Conservation (phyloP, 2,113 vertebrate species). For the Tamias sibiricus region DNA sequence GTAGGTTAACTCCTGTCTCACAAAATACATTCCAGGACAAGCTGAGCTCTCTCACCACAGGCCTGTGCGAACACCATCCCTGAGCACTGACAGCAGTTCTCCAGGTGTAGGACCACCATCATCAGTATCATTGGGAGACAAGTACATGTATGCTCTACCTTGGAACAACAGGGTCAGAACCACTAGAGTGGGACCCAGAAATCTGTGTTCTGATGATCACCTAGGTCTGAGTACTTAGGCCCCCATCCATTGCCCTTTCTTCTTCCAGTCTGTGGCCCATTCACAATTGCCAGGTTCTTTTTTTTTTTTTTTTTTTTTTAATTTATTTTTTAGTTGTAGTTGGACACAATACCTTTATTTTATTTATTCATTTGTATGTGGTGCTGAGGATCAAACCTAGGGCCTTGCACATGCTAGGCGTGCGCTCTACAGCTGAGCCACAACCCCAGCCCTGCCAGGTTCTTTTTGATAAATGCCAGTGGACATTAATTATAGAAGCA, state of each 20-base stretch:
- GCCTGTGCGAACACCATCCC: too few species aligned
- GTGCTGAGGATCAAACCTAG: too few species aligned
- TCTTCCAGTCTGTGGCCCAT: background rate
- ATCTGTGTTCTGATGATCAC: background rate
- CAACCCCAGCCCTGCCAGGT: too few species aligned
- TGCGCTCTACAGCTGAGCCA: too few species aligned
- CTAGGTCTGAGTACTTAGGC: background rate
- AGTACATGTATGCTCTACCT: background rate
- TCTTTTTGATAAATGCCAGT: background rate
- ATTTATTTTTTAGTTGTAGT: too few species aligned
- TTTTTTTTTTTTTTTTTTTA: constrained; percentile 16
- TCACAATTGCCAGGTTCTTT: background rate
- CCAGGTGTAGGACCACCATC: background rate
- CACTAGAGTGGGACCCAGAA: background rate
- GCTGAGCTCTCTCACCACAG: background rate
- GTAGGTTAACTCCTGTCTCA: background rate
- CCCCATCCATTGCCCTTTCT: background rate
- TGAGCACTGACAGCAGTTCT: background rate
- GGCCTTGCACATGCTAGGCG: too few species aligned
- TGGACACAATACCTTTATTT: too few species aligned
- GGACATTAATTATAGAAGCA: background rate
- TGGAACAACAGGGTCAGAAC: background rate
- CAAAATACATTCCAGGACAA: background rate
- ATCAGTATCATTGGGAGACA: background rate
- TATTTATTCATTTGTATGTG: too few species aligned